These are phyloP conservation scores for Vireo griseus DNA, from an alignment of 2,797 vertebrate species.

Conservation along the genomic window DNA sequence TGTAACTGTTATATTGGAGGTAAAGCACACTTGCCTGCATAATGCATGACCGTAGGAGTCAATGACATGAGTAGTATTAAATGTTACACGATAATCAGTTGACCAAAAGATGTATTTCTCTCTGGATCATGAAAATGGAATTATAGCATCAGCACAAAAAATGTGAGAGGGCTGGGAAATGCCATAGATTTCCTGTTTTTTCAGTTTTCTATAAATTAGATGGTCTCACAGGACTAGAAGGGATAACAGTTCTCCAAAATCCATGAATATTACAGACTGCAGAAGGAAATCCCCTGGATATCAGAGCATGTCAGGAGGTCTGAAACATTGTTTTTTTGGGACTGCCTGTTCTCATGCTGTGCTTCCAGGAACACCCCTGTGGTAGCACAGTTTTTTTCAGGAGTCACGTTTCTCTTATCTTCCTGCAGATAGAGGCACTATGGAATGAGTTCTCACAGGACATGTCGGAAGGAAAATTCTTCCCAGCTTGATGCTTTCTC, in stretches of 20 bases:
- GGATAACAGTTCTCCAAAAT: constrained; percentile 26
- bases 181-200: constrained; percentile 50
- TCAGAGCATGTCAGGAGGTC: constrained; percentile 9
- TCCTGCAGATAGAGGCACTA: neutral
- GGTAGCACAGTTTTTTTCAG: neutral
- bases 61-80: neutral
- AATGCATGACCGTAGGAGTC: neutral
- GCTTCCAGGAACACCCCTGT: neutral
- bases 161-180: constrained; percentile 22
- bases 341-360: neutral
- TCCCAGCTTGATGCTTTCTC: neutral
- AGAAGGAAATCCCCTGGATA: constrained; percentile 44
- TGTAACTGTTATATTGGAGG: neutral
- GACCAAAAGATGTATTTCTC: constrained; percentile 29
- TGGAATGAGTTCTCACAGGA: neutral
- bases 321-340: constrained; percentile 15
- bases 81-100: neutral
- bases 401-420: constrained; percentile 8
- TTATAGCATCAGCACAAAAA: constrained; percentile 15
- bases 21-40: neutral
- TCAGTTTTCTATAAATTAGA: constrained; percentile 22
- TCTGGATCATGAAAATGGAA: constrained; percentile 10
- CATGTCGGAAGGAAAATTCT: neutral
- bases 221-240: constrained; percentile 25
- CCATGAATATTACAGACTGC: neutral